phyloP scores from a whole-genome alignment of 2,797 vertebrate genomes.

The Pantherophis alleghaniensis region DNA sequence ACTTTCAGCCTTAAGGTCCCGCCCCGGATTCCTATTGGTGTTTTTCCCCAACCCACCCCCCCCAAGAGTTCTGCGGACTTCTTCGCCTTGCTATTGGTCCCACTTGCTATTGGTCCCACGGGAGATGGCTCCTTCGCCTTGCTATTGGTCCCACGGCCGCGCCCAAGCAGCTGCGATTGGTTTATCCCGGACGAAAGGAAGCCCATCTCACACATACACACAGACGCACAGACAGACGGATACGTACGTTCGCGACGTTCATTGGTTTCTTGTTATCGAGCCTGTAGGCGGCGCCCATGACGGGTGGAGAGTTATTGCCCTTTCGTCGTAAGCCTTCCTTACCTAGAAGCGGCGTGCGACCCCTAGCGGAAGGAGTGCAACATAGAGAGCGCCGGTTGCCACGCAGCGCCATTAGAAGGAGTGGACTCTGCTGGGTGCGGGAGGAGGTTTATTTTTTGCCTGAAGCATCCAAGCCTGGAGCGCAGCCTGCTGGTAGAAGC shows the following conservation, averaged over 20 bases:
- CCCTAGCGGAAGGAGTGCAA: not conserved
- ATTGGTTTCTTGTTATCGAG: rapidly evolving
- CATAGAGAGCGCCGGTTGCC: too few species aligned
- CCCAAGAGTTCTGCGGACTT: not conserved
- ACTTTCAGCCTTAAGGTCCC: not conserved
- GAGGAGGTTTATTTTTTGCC: not conserved
- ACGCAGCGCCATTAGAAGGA: not conserved
- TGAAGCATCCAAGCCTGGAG: too few species aligned
- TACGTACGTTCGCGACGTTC: not conserved
- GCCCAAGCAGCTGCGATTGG: constrained; percentile 32
- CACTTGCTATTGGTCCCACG: not conserved
- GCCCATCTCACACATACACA: not conserved
- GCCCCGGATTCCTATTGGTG: not conserved
- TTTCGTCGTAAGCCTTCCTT: not conserved
- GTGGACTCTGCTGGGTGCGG: too few species aligned
- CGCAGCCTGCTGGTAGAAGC: not conserved
- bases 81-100: not conserved
- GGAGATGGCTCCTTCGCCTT: not conserved
- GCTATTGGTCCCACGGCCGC: constrained; percentile 18
- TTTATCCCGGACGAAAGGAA: not conserved
- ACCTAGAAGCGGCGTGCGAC: not conserved
- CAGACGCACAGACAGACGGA: not conserved
- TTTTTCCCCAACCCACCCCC: not conserved
- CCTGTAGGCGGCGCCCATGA: not conserved
- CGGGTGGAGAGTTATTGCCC: not conserved